phyloP scores from a whole-genome alignment of 2,888 invertebrate species.

The Auanema sp. region DNA sequence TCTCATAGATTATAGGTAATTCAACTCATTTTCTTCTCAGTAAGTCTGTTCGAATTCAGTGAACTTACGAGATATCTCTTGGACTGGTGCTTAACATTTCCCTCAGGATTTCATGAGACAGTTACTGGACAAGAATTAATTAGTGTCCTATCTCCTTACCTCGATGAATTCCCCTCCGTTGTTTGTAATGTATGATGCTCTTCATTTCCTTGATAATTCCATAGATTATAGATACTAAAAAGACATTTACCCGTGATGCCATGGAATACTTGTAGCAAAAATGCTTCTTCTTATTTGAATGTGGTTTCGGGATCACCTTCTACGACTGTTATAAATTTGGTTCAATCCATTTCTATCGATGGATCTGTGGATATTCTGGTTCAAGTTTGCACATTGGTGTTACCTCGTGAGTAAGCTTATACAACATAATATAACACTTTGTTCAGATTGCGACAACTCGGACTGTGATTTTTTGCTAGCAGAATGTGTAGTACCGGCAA shows the following conservation, averaged over 20 bases:
- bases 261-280: conserved; percentile 11
- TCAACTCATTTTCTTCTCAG: not conserved
- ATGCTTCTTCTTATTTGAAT: conserved; percentile 5
- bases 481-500: conserved; percentile 14
- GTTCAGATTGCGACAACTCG: conserved; percentile 18
- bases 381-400: conserved; percentile 14
- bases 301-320: conserved; percentile 7
- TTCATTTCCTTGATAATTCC: not conserved
- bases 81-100: conserved; percentile 13
- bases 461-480: conserved; percentile 18
- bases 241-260: conserved; percentile 16
- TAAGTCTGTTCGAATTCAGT: not conserved
- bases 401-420: conserved; percentile 10
- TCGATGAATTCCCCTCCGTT: conserved; percentile 5
- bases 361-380: conserved; percentile 3
- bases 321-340: conserved; percentile 8
- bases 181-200: conserved; percentile 1
- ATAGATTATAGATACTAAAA: conserved; percentile 2
- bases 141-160: conserved; percentile 5
- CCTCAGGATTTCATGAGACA: conserved; percentile 13
- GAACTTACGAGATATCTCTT: not conserved
- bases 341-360: not conserved
- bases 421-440: not conserved
- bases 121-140: conserved; percentile 17
- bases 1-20: conserved; percentile 14